Evolutionary conservation across 1,140 invertebrate species (phyloP).

Genomic region (Mizuhopecten yessoensis): DNA sequence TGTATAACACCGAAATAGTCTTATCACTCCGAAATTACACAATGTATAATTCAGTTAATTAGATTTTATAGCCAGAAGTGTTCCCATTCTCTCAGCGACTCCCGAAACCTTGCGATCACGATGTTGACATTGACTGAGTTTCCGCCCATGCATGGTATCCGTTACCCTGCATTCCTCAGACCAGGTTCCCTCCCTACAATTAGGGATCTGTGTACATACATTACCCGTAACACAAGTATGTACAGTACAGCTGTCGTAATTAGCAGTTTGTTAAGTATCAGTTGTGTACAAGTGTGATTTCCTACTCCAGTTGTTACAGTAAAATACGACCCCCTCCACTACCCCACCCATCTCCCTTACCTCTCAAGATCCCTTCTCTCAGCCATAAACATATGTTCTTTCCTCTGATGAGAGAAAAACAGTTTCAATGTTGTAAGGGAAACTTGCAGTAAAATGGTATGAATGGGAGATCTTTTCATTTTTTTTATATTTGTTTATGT

Average conservation of each 20-base stretch:
- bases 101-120: neutral
- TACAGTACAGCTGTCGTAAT: neutral
- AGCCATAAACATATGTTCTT: neutral
- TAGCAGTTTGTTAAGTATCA: conserved; percentile 26
- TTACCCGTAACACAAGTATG: neutral
- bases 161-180: neutral
- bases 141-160: conserved; percentile 14
- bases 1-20: neutral
- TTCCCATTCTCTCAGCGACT: neutral
- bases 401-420: neutral
- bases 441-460: neutral
- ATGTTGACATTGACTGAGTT: neutral
- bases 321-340: neutral
- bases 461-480: neutral
- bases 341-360: too few relatives aligned
- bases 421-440: neutral
- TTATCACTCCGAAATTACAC: neutral
- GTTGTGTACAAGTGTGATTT: neutral
- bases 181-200: neutral
- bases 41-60: neutral
- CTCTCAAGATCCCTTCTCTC: neutral
- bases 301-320: neutral
- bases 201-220: neutral
- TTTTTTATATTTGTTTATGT: too few relatives aligned
- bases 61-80: neutral